Conservation (phyloP, 2,113 vertebrate genomes). For the Gobius niger region DNA sequence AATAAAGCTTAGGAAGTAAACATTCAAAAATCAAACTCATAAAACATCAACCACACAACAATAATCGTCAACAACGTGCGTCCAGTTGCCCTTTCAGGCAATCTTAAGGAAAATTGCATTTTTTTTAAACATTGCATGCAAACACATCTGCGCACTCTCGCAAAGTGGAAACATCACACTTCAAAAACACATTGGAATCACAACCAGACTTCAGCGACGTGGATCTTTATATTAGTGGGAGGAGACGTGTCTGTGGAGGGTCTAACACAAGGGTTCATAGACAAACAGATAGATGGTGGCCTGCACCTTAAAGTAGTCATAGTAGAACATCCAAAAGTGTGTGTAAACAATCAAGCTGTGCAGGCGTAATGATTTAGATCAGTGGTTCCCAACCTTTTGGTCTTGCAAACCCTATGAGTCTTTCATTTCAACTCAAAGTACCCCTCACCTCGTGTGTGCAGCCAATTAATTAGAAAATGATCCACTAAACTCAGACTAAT, state of each 20-base stretch:
- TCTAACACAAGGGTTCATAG: background rate
- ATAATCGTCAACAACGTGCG: background rate
- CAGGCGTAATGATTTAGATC: background rate
- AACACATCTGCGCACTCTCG: slow-evolving; percentile 41
- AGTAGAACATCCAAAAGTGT: background rate
- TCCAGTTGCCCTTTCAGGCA: slow-evolving; percentile 6
- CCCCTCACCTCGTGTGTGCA: too few relatives aligned
- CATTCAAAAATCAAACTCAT: slow-evolving; percentile 13
- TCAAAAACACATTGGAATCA: slow-evolving; percentile 26
- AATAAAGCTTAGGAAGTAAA: slow-evolving; percentile 36
- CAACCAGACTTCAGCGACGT: slow-evolving; percentile 28
- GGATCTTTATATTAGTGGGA: background rate
- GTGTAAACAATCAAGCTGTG: background rate
- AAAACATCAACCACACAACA: background rate
- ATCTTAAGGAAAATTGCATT: slow-evolving; percentile 1
- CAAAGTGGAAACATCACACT: slow-evolving; percentile 40
- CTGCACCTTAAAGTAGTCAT: background rate
- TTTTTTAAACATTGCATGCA: slow-evolving; percentile 44
- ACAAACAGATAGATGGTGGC: background rate
- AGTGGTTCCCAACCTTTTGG: too few relatives aligned
- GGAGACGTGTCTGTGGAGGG: background rate
- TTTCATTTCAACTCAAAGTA: too few relatives aligned
- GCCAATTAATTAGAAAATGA: too few relatives aligned
- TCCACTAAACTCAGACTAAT: too few relatives aligned
- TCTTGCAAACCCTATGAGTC: too few relatives aligned